A percentile compares a stretch with the other conserved stretches of the same genome.
Conservation (phyloP, 2,113 vertebrate species). For the Desmodus rotundus region DNA sequence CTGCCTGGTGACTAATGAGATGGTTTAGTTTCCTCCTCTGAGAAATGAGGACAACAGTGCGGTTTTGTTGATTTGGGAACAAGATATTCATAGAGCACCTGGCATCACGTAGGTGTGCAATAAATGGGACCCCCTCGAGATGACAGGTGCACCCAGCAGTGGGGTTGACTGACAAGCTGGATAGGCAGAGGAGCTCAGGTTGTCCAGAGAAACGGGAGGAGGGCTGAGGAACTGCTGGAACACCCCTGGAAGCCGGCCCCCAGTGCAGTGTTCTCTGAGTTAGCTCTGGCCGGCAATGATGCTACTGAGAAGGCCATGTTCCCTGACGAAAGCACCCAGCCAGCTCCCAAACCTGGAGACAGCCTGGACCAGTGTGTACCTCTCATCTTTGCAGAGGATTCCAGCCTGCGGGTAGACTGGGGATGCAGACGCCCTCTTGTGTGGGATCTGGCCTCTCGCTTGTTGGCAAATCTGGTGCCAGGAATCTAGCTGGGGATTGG, state of each 20-base stretch:
- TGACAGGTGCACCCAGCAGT: not conserved
- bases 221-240: not conserved
- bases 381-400: not conserved
- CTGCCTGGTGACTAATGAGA: not conserved
- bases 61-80: not conserved
- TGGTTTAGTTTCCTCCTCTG: not conserved
- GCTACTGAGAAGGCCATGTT: conserved; percentile 61
- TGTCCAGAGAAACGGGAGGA: not conserved
- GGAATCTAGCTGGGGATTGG: not conserved
- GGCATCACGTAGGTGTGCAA: not conserved
- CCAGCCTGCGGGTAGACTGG: not conserved
- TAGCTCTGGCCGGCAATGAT: no score
- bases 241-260: not conserved
- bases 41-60: not conserved
- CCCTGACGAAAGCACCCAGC: conserved; percentile 51
- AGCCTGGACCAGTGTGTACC: not conserved
- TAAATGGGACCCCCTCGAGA: not conserved
- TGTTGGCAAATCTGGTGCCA: not conserved
- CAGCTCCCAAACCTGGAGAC: conserved; percentile 10
- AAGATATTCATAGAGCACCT: not conserved
- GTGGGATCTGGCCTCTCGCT: not conserved
- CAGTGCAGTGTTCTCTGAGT: not conserved
- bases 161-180: not conserved
- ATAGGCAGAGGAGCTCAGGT: not conserved
- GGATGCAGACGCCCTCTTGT: not conserved